Evolutionary conservation across 2,888 invertebrate species (phyloP), one percentile per base, ranked within the genome.

Genomic region (Argyra leucocephala): DNA sequence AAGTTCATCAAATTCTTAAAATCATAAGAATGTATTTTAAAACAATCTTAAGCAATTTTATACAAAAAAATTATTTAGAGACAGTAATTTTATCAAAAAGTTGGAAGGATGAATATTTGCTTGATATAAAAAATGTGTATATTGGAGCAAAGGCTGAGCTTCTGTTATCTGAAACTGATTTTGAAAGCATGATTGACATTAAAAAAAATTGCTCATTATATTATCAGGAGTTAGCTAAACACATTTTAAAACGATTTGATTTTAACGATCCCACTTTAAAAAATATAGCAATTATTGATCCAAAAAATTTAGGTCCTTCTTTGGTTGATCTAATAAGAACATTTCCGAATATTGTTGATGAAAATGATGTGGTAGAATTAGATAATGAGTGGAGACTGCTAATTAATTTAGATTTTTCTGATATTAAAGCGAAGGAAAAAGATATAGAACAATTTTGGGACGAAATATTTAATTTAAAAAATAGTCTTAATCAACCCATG

Each of bases 371-470:
- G 22, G 58, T 22, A 12, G 9, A 59, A 22, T 59, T 59, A 2
- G 58, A 59, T 22, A 9, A 23, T 12, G 58, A 59, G 58, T 59
- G 58, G 58, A 59, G 58, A 59, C 5, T 22, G 22, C 9, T 61
- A 62, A 64, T 62, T 10, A 63, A 64, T 10, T 59, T 59, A n/a
- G n/a, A 24, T 2, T 63, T 26, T 57, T 9, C 57, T 22, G 9
- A 59, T 22, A 22, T 22, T 7, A 3, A 21, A 22, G 15, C 22
- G 10, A 59, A 59, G 4, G 10, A 4, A 59, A 21, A 18, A 21
- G 21, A 60, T 23, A 22, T 64, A 22, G 59, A 60, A 1, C 24
- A 64, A 23, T 64, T 18, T 37, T 64, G 64, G 64, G n/a, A 22
- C 18, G 7, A n/a, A 37, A 58, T 64, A 22, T 64, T 60, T n/a